A percentile compares a stretch with the other conserved stretches of the same genome.
phyloP scores from a whole-genome alignment of 2,888 invertebrate genomes.

The Fragum sueziense region DNA sequence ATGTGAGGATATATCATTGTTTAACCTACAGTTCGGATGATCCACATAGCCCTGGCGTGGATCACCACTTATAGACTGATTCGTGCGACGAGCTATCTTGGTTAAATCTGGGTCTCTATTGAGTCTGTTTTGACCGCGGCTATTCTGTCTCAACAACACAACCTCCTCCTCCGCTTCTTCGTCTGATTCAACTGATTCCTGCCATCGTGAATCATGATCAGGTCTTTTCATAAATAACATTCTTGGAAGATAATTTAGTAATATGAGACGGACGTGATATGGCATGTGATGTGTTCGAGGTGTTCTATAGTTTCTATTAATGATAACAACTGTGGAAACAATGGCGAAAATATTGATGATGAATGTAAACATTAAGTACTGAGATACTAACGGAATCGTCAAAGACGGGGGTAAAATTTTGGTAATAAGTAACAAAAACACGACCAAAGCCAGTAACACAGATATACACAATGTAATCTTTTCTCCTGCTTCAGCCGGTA shows the following conservation, averaged over 20 bases:
- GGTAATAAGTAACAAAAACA: slow-evolving; percentile 98
- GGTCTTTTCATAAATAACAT: slow-evolving; percentile 98
- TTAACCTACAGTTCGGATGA: slow-evolving; percentile 96
- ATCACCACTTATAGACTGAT: background rate
- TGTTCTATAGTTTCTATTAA: slow-evolving; percentile 98
- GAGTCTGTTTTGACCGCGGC: slow-evolving; percentile 84
- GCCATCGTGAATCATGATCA: slow-evolving; percentile 82
- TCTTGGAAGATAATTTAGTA: slow-evolving; percentile 95
- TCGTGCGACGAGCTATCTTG: slow-evolving; percentile 11
- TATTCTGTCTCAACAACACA: slow-evolving; percentile 85
- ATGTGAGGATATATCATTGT: slow-evolving; percentile 26
- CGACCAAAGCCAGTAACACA: slow-evolving; percentile 99
- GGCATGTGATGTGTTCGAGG: slow-evolving; percentile 99
- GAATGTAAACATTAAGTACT: slow-evolving; percentile 99
- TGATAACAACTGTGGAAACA: slow-evolving; percentile 98
- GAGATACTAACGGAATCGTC: slow-evolving; percentile 98
- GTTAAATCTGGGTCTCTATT: slow-evolving; percentile 12
- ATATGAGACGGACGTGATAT: slow-evolving; percentile 96
- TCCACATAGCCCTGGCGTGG: slow-evolving; percentile 1
- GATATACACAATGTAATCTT: slow-evolving; percentile 93
- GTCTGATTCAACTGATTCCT: slow-evolving; percentile 13
- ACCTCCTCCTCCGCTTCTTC: background rate
- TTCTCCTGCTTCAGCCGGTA: slow-evolving; percentile 99
- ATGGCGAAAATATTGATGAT: slow-evolving; percentile 99
- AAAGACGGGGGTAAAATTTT: slow-evolving; percentile 99